phyloP scores from a whole-genome alignment of 2,113 vertebrate species.

The Anser brachyrhynchus region DNA sequence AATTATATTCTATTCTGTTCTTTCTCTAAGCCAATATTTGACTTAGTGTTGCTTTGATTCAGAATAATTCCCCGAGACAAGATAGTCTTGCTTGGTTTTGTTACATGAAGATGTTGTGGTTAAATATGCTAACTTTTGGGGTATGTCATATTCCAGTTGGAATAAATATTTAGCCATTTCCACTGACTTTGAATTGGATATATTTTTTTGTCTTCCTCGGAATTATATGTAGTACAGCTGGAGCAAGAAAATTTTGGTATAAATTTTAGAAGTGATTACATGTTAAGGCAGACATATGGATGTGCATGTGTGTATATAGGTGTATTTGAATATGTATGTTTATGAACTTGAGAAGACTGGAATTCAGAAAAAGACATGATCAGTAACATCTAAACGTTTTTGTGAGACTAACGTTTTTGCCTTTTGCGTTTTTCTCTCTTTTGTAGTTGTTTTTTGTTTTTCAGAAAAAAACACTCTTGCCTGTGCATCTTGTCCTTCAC shows the following conservation, averaged over 20 bases:
- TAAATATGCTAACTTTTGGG: background rate
- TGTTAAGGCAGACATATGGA: background rate
- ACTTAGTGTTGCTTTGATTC: background rate
- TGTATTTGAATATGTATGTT: background rate
- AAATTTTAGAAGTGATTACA: background rate
- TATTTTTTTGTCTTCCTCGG: background rate
- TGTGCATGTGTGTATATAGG: fast-evolving
- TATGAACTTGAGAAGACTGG: background rate
- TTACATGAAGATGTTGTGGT: background rate
- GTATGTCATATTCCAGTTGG: background rate
- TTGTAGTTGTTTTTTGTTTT: background rate
- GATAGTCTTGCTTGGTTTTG: background rate
- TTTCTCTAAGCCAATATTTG: background rate
- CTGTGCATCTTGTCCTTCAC: background rate
- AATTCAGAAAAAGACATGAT: background rate
- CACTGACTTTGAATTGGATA: background rate
- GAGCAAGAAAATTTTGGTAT: background rate
- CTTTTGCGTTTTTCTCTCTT: no score
- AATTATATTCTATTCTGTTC: background rate
- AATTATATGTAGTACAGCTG: background rate
- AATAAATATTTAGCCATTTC: background rate
- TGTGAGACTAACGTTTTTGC: background rate
- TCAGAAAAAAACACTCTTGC: background rate
- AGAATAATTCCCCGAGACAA: background rate
- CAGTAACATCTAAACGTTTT: background rate